A percentile compares a stretch with the other conserved stretches of the same genome.
Evolutionary conservation across 2,888 invertebrate species (phyloP).

Genomic region (Bedellia somnulentella): DNA sequence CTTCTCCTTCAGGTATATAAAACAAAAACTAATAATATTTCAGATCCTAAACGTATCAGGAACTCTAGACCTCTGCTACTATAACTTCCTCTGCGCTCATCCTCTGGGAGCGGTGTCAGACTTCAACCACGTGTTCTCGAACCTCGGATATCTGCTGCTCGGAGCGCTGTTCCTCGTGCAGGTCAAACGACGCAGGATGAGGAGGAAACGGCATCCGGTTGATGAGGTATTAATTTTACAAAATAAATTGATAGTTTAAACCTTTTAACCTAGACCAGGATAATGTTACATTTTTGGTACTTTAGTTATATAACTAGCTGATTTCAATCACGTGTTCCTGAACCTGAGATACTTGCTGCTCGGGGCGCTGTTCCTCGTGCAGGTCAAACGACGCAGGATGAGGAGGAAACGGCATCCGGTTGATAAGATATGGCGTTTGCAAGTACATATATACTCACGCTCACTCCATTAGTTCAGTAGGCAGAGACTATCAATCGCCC

Average conservation of each 20-base stretch:
- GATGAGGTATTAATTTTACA: constrained; percentile 8
- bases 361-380: constrained; percentile 75
- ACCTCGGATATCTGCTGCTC: constrained; percentile 80
- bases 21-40: too few species aligned
- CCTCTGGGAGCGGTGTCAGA: constrained; percentile 74
- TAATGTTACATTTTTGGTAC: too few species aligned
- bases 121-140: constrained; percentile 88
- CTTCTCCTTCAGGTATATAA: too few species aligned
- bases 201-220: constrained; percentile 7
- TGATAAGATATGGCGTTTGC: constrained; percentile 7
- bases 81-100: constrained; percentile 87
- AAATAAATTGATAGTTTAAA: too few species aligned
- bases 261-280: too few species aligned
- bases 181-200: constrained; percentile 39
- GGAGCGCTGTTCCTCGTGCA: constrained; percentile 78
- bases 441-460: too few species aligned
- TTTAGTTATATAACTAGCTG: too few species aligned
- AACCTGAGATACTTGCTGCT: constrained; percentile 79
- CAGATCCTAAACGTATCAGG: constrained; percentile 77
- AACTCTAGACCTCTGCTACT: constrained; percentile 89
- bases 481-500: too few species aligned
- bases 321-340: too few species aligned
- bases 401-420: constrained; percentile 7
- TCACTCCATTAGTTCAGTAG: too few species aligned
- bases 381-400: constrained; percentile 52